Evolutionary conservation across 2,888 invertebrate species (phyloP), one percentile per base, ranked within the genome.

Genomic region (Cantharis rustica): DNA sequence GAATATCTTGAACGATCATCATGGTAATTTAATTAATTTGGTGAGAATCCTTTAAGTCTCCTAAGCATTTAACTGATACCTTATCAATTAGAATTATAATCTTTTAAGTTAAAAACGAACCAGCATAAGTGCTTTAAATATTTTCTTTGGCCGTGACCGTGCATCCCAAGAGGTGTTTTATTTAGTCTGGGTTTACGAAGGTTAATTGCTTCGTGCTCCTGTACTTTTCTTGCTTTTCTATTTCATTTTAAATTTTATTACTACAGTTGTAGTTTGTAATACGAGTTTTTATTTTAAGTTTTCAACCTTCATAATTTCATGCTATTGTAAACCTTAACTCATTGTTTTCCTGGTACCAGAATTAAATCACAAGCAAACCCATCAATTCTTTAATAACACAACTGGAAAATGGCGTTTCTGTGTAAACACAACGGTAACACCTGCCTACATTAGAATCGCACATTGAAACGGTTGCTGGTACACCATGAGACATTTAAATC

Each of bases 91-190:
- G 47, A 47, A 47, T 47, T n/a, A 47, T 47, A 47, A 47, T 47
- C 47, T 47, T 47, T 47, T 47, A 47, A 47, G 47, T 47, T 47
- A 47, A 47, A 47, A 47, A n/a, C 47, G n/a, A 47, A 47, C 47
- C n/a, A 47, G n/a, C 47, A 47, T 47, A 47, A 47, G 47, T 47
- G 47, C 47, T 47, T 47, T 47, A 47, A 47, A 47, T 47, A 47
- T 47, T 47, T 47, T 47, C 47, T 66, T 76, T 73, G 66, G 63
- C 69, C 74, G 70, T 74, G 74, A 74, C 69, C 69, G 69, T 63
- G 74, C 69, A 69, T 74, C 69, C 74, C 72, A 63, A 72, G 69
- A 72, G 72, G 26, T 73, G 64, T 76, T 72, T 76, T 72, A 72
- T 76, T 76, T 76, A 72, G 76, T 76, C 72, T 76, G 63, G 63